A percentile compares a stretch with the other conserved stretches of the same genome.
phyloP scores from a whole-genome alignment of 2,888 invertebrate genomes.

The Leptinotarsa rubiginosa region DNA sequence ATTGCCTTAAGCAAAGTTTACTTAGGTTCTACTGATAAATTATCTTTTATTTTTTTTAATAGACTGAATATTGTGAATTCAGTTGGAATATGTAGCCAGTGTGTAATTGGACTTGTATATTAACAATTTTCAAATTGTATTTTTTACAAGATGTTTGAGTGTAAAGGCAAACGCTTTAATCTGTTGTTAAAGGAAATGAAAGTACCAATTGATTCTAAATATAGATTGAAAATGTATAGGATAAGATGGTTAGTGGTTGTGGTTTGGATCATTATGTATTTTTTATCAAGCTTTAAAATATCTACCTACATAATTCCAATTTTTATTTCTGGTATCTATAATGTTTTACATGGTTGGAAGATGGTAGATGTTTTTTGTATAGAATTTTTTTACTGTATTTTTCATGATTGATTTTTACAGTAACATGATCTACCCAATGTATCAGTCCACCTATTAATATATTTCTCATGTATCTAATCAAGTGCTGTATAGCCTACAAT shows the following conservation, averaged over 20 bases:
- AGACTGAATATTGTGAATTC: neutral
- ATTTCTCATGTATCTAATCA: no score
- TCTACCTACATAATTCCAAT: neutral
- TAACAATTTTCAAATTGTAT: neutral
- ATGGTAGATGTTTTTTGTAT: no score
- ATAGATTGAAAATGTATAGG: neutral
- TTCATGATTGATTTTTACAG: no score
- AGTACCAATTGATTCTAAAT: slow-evolving; percentile 1
- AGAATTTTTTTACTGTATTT: no score
- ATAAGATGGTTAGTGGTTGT: neutral
- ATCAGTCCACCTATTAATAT: no score
- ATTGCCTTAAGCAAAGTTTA: neutral
- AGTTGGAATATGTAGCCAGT: neutral
- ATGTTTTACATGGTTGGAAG: no score
- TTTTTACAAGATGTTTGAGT: neutral
- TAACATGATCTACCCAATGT: no score
- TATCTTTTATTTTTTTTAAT: no score
- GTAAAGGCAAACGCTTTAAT: neutral
- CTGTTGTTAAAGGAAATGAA: neutral
- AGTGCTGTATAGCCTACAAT: no score
- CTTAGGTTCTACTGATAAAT: no score
- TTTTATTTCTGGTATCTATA: neutral
- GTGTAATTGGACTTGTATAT: no score
- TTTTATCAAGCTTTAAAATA: neutral
- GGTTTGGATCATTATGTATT: neutral